Conservation (phyloP, 2,113 vertebrate genomes). For the Tringa solitaria region DNA sequence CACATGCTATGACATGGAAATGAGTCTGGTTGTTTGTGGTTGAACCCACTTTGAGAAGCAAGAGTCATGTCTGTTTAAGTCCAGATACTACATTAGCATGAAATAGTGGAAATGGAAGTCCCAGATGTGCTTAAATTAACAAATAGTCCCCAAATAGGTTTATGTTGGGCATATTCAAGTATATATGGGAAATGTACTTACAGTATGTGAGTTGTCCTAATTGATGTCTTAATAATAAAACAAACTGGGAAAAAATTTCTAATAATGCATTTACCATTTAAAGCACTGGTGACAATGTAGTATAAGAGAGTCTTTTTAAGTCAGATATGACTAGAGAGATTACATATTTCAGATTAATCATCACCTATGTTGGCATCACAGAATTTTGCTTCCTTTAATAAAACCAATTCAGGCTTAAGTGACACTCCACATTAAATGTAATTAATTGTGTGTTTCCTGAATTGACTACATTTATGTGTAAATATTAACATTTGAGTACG, state of each 20-base stretch:
- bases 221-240: neutral
- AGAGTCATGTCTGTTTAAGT: neutral
- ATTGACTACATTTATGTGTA: neutral
- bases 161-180: neutral
- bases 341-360: neutral
- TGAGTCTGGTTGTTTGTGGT: neutral
- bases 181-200: neutral
- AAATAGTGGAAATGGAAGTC: constrained; percentile 1
- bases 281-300: neutral
- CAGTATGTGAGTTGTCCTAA: neutral
- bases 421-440: neutral
- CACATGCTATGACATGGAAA: neutral
- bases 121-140: constrained; percentile 3
- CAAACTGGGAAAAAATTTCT: neutral
- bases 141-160: neutral
- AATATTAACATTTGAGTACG: constrained; percentile 3
- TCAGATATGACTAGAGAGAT: neutral
- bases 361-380: neutral
- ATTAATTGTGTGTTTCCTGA: constrained; percentile 34
- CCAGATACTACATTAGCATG: neutral
- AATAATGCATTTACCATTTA: neutral
- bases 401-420: neutral
- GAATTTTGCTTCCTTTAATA: neutral
- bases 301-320: neutral
- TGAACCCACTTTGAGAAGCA: neutral